Evolutionary conservation across 2,888 invertebrate genomes (phyloP), one percentile per base, ranked within the genome.

Genomic region (Geophilus truncorum): DNA sequence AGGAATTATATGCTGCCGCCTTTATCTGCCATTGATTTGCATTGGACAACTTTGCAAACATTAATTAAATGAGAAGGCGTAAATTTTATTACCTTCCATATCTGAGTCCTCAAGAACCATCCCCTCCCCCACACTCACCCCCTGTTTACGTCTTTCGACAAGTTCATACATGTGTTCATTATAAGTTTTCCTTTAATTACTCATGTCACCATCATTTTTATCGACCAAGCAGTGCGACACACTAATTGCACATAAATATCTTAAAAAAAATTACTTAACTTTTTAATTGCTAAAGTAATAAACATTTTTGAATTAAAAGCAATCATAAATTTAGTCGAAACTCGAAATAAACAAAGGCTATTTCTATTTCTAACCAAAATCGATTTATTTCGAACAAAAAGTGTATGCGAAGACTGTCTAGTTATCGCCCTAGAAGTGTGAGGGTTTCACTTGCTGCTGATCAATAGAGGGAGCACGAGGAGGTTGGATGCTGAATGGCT

Each of bases 11-110:
- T 51, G 7, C 18, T 18, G 7, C 15, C 0, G 12, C 62, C 15
- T 25, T 70, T 70, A 70, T 70, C 70, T 70, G 15, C 10, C 70
- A 70, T 70, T 70, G 25, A 70, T 70, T 70, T 70, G 70, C 70
- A 70, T 70, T 70, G 70, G 28, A 70, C 70, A 70, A 70, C 70
- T 12, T 25, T 12, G 70, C 70, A 70, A 70, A 70, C 70, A 70
- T 70, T 70, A 70, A 70, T 70, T 70, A 70, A 70, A 70, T 2
- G 70, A 70, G 28, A 25, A 70, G 15, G 6, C 25, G 25, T 70
- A 12, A n/a, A 10, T 70, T 70, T 70, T 70, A 70, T 70, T 70
- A 28, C 70, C 28, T 25, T 1, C 25, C 15, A 62, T 70, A 70
- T 28, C 70, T 70, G 70, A 70, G 28, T 12, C 15, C 70, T 70